Evolutionary conservation across 2,888 invertebrate genomes (phyloP).

Genomic region (Leucophenga maculata): DNA sequence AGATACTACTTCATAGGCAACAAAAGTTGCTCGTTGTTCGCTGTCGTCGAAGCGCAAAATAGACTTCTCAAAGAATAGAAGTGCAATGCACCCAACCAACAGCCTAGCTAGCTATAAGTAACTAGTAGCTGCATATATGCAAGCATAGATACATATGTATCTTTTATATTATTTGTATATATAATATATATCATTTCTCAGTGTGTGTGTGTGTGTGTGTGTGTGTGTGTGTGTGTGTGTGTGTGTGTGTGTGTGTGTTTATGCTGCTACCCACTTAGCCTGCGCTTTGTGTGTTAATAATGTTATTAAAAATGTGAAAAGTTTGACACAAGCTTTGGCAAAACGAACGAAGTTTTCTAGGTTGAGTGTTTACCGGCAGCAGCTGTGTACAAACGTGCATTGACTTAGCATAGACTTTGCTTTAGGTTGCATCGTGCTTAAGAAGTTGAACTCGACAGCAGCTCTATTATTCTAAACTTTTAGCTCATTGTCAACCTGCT

Average conservation of each 20-base stretch:
- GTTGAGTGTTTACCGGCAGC: neutral
- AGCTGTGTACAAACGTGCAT: neutral
- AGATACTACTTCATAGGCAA: conserved; percentile 46
- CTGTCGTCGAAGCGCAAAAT: conserved; percentile 19
- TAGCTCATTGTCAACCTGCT: neutral
- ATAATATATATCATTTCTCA: neutral
- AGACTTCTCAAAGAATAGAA: conserved; percentile 8
- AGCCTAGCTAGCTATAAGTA: neutral
- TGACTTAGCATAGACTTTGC: neutral
- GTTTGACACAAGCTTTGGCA: no score
- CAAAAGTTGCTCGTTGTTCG: conserved; percentile 30
- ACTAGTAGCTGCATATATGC: neutral
- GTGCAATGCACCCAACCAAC: conserved; percentile 16
- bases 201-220: neutral
- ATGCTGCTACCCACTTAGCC: conserved; percentile 4
- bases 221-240: neutral
- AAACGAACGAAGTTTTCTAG: neutral
- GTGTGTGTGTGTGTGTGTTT: neutral
- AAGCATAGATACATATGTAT: no score
- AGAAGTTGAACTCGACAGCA: neutral
- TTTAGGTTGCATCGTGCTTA: no score
- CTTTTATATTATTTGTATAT: neutral
- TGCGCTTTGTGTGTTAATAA: conserved; percentile 21
- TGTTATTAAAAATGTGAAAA: conserved; percentile 9
- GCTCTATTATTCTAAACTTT: no score